Percentiles rank a stretch among this genome's conserved stretches.
These are phyloP conservation scores for Equus przewalskii DNA, from an alignment of 2,113 vertebrate genomes.

Conservation along the genomic window DNA sequence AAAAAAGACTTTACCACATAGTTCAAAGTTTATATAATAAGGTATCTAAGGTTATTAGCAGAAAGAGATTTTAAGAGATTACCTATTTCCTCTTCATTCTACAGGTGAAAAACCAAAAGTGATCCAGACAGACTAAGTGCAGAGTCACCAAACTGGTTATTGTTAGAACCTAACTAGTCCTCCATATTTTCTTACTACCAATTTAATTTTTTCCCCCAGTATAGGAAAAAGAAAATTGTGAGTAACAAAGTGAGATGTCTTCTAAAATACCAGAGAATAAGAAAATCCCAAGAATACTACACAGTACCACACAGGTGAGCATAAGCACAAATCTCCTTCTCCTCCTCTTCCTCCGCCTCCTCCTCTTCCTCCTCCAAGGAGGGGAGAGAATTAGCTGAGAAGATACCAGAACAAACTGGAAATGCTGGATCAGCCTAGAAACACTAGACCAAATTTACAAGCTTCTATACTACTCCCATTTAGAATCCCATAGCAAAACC, in stretches of 20 bases:
- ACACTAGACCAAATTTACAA: constrained; percentile 20
- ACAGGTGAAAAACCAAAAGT: constrained; percentile 9
- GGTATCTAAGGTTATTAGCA: constrained; percentile 24
- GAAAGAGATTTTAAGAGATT: constrained; percentile 21
- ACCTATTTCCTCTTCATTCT: constrained; percentile 41
- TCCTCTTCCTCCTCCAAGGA: background rate
- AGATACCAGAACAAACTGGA: constrained; percentile 2
- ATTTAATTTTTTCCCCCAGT: background rate
- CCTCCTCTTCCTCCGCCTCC: background rate
- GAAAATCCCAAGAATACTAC: background rate
- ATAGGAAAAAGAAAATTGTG: background rate
- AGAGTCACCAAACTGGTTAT: background rate
- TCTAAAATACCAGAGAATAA: constrained; percentile 6
- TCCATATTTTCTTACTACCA: constrained; percentile 40
- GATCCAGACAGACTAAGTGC: background rate
- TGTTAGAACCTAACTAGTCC: background rate
- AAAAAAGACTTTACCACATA: background rate
- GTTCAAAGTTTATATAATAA: constrained; percentile 42
- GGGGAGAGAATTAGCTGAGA: background rate
- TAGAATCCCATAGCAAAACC: constrained; percentile 25
- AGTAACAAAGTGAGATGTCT: background rate
- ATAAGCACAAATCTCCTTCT: constrained; percentile 3
- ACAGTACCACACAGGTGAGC: constrained; percentile 11
- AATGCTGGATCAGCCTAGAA: constrained; percentile 37
- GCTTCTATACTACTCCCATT: constrained; percentile 1